A percentile compares a stretch with the other conserved stretches of the same genome.
These are phyloP conservation scores for Vireo altiloquus DNA, from an alignment of 2,113 vertebrate species.

Conservation along the genomic window DNA sequence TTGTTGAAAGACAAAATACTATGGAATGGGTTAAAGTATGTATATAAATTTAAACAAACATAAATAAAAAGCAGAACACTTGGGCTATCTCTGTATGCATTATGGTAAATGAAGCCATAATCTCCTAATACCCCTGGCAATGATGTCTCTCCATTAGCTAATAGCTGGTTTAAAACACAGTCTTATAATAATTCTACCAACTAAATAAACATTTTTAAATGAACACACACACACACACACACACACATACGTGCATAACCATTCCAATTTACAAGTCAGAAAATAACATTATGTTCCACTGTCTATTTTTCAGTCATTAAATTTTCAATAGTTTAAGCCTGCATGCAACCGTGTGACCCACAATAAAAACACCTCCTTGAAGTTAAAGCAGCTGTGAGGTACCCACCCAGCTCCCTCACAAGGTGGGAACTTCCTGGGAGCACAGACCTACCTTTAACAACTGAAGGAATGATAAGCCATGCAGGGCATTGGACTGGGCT, in stretches of 20 bases:
- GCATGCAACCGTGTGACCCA: neutral
- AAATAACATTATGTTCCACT: slow-evolving; percentile 2
- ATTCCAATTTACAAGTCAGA: neutral
- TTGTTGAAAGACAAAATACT: slow-evolving; percentile 31
- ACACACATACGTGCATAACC: neutral
- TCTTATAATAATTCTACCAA: slow-evolving; percentile 43
- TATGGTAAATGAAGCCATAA: slow-evolving; percentile 48
- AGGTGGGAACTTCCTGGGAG: neutral
- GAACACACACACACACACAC: neutral
- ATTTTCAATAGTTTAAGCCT: neutral
- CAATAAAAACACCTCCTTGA: neutral
- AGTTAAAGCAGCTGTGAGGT: neutral
- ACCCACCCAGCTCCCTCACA: neutral
- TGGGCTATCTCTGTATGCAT: slow-evolving; percentile 26
- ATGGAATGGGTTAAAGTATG: slow-evolving; percentile 32
- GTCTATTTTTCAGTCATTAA: slow-evolving; percentile 32
- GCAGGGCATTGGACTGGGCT: slow-evolving; percentile 17
- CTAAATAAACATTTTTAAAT: slow-evolving; percentile 50
- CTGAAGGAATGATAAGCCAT: slow-evolving; percentile 51
- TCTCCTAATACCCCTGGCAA: slow-evolving; percentile 52
- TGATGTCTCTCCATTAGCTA: slow-evolving; percentile 57
- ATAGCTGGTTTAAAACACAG: slow-evolving; percentile 34
- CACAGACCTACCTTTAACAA: slow-evolving; percentile 73
- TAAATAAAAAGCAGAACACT: slow-evolving; percentile 40
- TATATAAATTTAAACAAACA: slow-evolving; percentile 40